Percentiles rank a stretch among this genome's conserved stretches.
Conservation (phyloP, 1,140 invertebrate genomes). For the Brachionus calyciflorus region DNA sequence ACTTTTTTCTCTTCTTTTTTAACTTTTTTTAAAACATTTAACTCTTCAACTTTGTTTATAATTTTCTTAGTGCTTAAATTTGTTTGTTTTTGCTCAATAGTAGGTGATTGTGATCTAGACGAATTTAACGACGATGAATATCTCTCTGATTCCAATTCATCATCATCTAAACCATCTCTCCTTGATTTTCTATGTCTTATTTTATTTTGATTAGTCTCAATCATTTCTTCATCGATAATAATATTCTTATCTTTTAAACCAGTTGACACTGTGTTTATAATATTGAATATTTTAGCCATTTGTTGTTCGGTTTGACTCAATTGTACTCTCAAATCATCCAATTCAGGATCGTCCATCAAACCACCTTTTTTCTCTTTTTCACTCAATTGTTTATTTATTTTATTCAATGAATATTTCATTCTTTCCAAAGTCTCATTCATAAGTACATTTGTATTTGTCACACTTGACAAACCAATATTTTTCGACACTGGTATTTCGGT, state of each 20-base stretch:
- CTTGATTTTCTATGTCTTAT: too few species aligned
- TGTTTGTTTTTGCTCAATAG: too few species aligned
- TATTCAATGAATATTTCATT: constrained; percentile 43
- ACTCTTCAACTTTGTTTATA: too few species aligned
- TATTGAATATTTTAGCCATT: constrained; percentile 33
- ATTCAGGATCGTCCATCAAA: constrained; percentile 14
- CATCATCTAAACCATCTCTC: too few species aligned
- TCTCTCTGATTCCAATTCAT: too few species aligned
- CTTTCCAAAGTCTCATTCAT: constrained; percentile 41
- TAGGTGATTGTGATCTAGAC: too few species aligned
- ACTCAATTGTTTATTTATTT: constrained; percentile 26
- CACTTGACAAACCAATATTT: constrained; percentile 28
- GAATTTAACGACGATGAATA: too few species aligned
- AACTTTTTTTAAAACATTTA: too few species aligned
- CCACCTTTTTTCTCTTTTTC: constrained; percentile 32
- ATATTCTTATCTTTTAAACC: neutral
- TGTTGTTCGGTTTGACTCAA: constrained; percentile 35
- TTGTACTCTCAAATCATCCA: constrained; percentile 38
- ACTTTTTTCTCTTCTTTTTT: too few species aligned
- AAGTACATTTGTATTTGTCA: constrained; percentile 37
- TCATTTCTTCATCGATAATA: constrained; percentile 4
- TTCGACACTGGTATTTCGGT: neutral
- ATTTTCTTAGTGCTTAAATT: too few species aligned
- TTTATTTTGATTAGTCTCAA: too few species aligned
- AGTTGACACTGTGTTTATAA: constrained; percentile 6